Percentiles rank a stretch among this genome's conserved stretches.
phyloP scores from a whole-genome alignment of 2,888 invertebrate species.

The Lasioglossum pauxillum region DNA sequence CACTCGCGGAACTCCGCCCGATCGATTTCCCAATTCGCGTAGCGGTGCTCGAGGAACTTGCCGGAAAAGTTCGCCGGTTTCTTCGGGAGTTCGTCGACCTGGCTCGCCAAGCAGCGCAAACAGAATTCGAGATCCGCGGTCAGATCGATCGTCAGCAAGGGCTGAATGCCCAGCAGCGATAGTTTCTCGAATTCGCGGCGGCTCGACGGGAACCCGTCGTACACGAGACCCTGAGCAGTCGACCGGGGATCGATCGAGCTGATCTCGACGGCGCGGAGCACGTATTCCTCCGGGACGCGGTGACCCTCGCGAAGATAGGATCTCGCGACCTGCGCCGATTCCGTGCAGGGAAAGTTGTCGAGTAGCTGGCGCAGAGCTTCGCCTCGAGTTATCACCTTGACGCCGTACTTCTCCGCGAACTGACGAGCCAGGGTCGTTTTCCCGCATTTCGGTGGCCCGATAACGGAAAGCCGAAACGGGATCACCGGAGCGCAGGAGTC shows the following conservation, averaged over 20 bases:
- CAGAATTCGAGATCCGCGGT: conserved; percentile 82
- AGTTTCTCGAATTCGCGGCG: conserved; percentile 86
- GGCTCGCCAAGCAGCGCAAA: conserved; percentile 82
- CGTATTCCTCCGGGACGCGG: conserved; percentile 83
- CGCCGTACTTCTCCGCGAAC: conserved; percentile 85
- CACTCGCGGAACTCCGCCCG: conserved; percentile 84
- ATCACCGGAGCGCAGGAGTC: conserved; percentile 84
- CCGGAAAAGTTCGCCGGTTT: conserved; percentile 83
- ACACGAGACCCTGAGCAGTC: conserved; percentile 86
- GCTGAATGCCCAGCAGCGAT: conserved; percentile 85
- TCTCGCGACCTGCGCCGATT: conserved; percentile 85
- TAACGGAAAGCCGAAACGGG: conserved; percentile 86
- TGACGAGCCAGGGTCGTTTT: conserved; percentile 87
- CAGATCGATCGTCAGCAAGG: conserved; percentile 87
- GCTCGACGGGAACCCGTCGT: conserved; percentile 87
- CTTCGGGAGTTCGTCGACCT: conserved; percentile 80
- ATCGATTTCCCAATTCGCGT: conserved; percentile 83
- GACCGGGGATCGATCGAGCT: conserved; percentile 85
- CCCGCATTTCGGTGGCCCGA: conserved; percentile 88
- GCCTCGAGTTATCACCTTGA: conserved; percentile 86
- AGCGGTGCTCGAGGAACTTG: conserved; percentile 84
- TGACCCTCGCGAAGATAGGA: conserved; percentile 84
- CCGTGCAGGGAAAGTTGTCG: conserved; percentile 85
- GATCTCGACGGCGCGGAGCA: conserved; percentile 86
- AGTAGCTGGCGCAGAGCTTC: conserved; percentile 85